Percentiles rank a stretch among this genome's conserved stretches.
phyloP scores from a whole-genome alignment of 2,113 vertebrate species.

The Clarias macrocephalus region DNA sequence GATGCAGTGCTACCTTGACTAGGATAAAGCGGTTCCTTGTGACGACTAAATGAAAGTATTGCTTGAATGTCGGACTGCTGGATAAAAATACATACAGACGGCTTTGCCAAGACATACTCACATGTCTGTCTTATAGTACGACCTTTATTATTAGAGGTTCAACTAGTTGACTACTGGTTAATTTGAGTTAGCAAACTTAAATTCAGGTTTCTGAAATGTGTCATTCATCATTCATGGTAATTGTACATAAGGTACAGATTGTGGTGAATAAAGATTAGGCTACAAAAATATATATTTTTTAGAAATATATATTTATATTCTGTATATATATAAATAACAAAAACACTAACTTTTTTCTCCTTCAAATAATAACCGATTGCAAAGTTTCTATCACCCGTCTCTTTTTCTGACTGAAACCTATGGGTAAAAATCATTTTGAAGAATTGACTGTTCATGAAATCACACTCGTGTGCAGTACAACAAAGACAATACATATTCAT shows the following conservation, averaged over 20 bases:
- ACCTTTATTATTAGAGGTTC: not conserved
- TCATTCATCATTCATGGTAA: not conserved
- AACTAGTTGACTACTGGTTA: not conserved
- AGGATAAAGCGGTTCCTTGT: not conserved
- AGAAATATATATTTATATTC: not conserved
- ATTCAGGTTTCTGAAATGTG: not conserved
- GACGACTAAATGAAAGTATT: not conserved
- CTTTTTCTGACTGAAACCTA: slow-evolving; percentile 81
- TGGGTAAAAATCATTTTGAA: not conserved
- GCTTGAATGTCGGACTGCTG: not conserved
- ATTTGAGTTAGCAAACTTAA: not conserved
- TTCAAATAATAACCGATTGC: slow-evolving; percentile 89
- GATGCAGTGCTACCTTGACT: not conserved
- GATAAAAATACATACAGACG: not conserved
- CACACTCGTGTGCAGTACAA: not conserved
- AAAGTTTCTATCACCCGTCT: slow-evolving; percentile 77
- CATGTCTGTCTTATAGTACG: not conserved
- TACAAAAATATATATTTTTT: not conserved
- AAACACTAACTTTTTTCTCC: slow-evolving; percentile 80
- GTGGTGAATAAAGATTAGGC: not conserved
- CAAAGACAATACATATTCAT: not conserved
- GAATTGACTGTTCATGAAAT: not conserved
- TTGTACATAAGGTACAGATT: not conserved
- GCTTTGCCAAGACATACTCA: not conserved
- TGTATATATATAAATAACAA: not conserved